A percentile compares a stretch with the other conserved stretches of the same genome.
phyloP scores from a whole-genome alignment of 2,113 vertebrate genomes.

The Rhinichthys klamathensis region DNA sequence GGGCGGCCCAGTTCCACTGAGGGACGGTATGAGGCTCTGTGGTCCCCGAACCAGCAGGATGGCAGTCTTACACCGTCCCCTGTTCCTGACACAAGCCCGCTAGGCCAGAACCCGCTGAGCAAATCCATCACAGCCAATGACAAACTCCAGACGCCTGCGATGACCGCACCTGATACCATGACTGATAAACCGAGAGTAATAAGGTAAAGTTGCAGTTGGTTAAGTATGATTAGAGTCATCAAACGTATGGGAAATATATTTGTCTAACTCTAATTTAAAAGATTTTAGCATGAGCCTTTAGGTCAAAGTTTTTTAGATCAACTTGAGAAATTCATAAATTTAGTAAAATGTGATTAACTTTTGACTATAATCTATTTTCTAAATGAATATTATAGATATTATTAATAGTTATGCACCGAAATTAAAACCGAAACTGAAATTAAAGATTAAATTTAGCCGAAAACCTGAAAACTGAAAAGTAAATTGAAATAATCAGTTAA shows the following conservation, averaged over 20 bases:
- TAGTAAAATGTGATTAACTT: too few relatives aligned
- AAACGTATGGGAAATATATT: not conserved
- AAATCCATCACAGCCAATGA: not conserved
- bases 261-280: not conserved
- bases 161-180: not conserved
- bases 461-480: too few relatives aligned
- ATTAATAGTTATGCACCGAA: too few relatives aligned
- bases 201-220: constrained; percentile 24
- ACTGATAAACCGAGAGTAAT: constrained; percentile 35
- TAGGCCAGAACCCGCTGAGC: constrained; percentile 35
- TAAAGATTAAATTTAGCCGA: too few relatives aligned
- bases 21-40: constrained; percentile 46
- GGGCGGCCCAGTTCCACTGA: constrained; percentile 42
- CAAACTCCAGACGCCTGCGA: constrained; percentile 19
- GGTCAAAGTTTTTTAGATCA: too few relatives aligned
- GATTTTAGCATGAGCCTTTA: not conserved
- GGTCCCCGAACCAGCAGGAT: constrained; percentile 54
- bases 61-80: constrained; percentile 2
- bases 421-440: too few relatives aligned
- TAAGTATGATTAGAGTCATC: not conserved
- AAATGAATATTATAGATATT: too few relatives aligned
- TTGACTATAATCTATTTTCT: too few relatives aligned
- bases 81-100: constrained; percentile 28
- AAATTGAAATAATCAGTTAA: too few relatives aligned
- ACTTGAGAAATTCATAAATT: too few relatives aligned